Percentiles rank a stretch among this genome's conserved stretches.
These are phyloP conservation scores for Eurosta solidaginis DNA, from an alignment of 1,140 invertebrate species.

Conservation along the genomic window DNA sequence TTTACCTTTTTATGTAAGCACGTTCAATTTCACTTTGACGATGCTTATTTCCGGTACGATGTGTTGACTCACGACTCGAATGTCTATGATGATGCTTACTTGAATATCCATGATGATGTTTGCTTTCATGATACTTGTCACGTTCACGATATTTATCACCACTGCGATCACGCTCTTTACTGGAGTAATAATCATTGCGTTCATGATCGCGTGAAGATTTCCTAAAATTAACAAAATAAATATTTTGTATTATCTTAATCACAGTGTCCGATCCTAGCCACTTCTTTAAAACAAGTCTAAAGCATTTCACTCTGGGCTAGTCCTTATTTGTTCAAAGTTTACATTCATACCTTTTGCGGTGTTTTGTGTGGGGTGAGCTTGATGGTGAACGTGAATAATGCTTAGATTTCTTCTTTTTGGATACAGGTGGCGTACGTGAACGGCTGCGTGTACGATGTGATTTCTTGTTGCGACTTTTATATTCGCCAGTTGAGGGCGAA, in stretches of 20 bases:
- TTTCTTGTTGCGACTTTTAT: conserved; percentile 59
- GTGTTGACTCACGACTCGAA: conserved; percentile 40
- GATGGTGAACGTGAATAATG: conserved; percentile 55
- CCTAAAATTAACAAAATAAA: conserved; percentile 18
- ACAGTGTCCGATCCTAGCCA: no score
- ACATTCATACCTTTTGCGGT: conserved; percentile 49
- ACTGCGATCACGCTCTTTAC: conserved; percentile 46
- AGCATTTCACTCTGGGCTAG: neutral
- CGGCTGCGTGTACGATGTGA: conserved; percentile 41
- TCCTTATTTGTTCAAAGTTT: no score
- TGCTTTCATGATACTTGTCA: conserved; percentile 47
- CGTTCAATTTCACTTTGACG: conserved; percentile 45
- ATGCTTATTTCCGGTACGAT: conserved; percentile 47
- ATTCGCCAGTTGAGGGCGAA: conserved; percentile 41
- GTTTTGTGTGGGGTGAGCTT: conserved; percentile 54
- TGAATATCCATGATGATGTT: conserved; percentile 35
- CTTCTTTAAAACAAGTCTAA: neutral
- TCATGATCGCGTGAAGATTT: conserved; percentile 42
- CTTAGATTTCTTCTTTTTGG: conserved; percentile 54
- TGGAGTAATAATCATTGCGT: conserved; percentile 50
- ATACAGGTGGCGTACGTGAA: conserved; percentile 47
- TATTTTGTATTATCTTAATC: no score
- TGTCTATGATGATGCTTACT: conserved; percentile 38
- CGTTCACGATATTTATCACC: conserved; percentile 51
- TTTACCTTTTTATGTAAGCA: conserved; percentile 53